These are phyloP conservation scores for Pseudochirops cupreus DNA, from an alignment of 2,797 vertebrate species.

Conservation along the genomic window DNA sequence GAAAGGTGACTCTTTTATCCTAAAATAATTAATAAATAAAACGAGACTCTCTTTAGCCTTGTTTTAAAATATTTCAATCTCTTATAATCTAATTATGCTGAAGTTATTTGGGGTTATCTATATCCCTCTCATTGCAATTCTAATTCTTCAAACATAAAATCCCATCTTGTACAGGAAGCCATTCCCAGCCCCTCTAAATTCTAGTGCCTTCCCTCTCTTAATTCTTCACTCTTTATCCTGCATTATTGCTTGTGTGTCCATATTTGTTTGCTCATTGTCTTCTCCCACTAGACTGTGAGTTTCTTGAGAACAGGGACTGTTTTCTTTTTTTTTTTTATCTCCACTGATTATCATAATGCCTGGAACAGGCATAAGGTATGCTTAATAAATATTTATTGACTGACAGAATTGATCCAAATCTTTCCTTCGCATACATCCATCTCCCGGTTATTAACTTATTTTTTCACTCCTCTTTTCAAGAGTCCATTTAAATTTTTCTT, in stretches of 20 bases:
- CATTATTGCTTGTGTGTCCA: neutral
- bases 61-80: neutral
- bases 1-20: constrained; percentile 30
- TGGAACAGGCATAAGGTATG: neutral
- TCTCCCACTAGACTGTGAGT: neutral
- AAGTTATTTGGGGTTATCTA: neutral
- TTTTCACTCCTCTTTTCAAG: neutral
- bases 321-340: neutral
- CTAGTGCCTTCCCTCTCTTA: neutral
- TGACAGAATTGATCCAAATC: neutral
- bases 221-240: neutral
- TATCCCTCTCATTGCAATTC: neutral
- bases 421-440: neutral
- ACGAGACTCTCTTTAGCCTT: neutral
- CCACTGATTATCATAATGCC: neutral
- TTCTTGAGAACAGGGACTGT: neutral
- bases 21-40: constrained; percentile 28
- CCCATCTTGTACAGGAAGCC: neutral
- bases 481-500: neutral
- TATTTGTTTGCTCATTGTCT: neutral
- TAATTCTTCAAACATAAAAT: neutral
- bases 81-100: neutral
- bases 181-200: neutral
- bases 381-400: neutral
- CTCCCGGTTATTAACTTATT: neutral